Evolutionary conservation across 2,113 vertebrate species (phyloP).

Genomic region (Hippocampus barbouri): DNA sequence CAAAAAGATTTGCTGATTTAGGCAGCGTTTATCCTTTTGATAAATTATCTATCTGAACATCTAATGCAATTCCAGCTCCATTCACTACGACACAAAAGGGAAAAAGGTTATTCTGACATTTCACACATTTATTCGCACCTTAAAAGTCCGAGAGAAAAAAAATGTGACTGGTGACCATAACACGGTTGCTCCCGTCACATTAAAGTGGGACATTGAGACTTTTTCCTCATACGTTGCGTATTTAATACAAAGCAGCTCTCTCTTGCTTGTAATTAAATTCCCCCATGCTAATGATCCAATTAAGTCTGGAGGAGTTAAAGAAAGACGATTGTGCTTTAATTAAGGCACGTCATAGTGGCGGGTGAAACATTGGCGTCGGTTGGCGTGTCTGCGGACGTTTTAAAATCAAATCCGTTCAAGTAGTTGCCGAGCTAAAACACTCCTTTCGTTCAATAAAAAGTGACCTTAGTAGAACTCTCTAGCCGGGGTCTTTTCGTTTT

Average conservation of each 20-base stretch:
- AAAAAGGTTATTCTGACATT: background rate
- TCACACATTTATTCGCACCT: background rate
- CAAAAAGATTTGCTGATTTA: no score
- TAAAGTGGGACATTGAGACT: slow-evolving; percentile 19
- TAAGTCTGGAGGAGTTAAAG: slow-evolving; percentile 55
- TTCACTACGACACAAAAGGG: background rate
- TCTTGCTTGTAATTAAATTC: slow-evolving; percentile 56
- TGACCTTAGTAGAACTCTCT: background rate
- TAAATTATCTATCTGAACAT: background rate
- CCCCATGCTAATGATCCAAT: slow-evolving; percentile 62
- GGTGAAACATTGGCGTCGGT: slow-evolving; percentile 42
- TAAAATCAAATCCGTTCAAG: background rate
- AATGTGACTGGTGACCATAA: background rate
- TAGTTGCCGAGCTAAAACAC: background rate
- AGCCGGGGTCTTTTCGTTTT: background rate
- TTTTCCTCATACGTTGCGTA: slow-evolving; percentile 38
- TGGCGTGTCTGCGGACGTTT: slow-evolving; percentile 5
- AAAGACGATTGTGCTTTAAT: slow-evolving; percentile 56
- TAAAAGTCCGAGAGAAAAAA: background rate
- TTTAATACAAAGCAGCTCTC: slow-evolving; percentile 44
- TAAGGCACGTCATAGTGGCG: slow-evolving; percentile 51
- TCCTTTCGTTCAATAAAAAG: background rate
- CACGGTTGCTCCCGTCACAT: background rate
- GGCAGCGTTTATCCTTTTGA: background rate
- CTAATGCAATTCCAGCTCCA: background rate